Evolutionary conservation across 2,888 invertebrate genomes (phyloP).

Genomic region (Erebia epiphron): DNA sequence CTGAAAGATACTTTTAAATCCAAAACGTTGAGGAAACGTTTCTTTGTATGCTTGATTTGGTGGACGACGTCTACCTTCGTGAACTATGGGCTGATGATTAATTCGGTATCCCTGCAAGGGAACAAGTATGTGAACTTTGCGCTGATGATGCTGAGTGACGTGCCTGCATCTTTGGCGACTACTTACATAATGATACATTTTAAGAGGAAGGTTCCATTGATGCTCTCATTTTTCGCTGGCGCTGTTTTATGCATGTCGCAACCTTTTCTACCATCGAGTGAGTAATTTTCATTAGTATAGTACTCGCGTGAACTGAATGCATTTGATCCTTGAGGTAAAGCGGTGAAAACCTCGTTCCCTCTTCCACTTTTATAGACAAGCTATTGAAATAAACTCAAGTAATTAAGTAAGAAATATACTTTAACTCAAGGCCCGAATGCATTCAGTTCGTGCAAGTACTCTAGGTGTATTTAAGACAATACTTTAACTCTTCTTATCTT

Average conservation of each 20-base stretch:
- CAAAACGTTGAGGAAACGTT: slow-evolving; percentile 58
- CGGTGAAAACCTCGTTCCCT: too few species aligned
- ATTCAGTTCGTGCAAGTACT: too few species aligned
- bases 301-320: too few species aligned
- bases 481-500: too few species aligned
- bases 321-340: too few species aligned
- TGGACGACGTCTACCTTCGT: slow-evolving; percentile 88
- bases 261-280: slow-evolving; percentile 62
- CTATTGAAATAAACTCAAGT: too few species aligned
- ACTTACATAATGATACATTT: slow-evolving; percentile 79
- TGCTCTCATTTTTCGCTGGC: slow-evolving; percentile 79
- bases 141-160: slow-evolving; percentile 78
- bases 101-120: slow-evolving; percentile 88
- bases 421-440: too few species aligned
- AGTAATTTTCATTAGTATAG: not conserved
- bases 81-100: slow-evolving; percentile 89
- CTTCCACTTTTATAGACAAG: too few species aligned
- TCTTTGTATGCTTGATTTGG: slow-evolving; percentile 68
- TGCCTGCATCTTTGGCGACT: slow-evolving; percentile 82
- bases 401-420: too few species aligned
- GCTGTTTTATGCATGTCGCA: slow-evolving; percentile 83
- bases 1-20: slow-evolving; percentile 64
- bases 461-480: too few species aligned
- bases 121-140: slow-evolving; percentile 90
- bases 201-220: slow-evolving; percentile 82